These are phyloP conservation scores for Drosophila burlai DNA, from an alignment of 1,140 invertebrate species.

Conservation along the genomic window DNA sequence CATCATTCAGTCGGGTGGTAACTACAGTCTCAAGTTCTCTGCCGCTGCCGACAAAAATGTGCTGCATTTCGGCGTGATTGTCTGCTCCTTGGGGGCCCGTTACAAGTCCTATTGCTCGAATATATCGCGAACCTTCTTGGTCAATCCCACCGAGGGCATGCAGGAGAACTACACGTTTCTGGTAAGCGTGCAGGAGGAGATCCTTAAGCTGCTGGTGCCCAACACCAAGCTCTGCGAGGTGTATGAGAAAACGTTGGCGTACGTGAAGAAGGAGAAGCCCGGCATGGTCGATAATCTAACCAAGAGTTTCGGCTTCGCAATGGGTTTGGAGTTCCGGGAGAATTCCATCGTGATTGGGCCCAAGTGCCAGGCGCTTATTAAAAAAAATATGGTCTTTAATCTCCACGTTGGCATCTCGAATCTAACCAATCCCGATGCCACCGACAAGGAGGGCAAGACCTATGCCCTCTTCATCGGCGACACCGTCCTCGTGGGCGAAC, in stretches of 20 bases:
- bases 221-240: slow-evolving; percentile 95
- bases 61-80: slow-evolving; percentile 98
- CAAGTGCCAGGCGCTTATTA: slow-evolving; percentile 93
- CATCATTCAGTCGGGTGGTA: slow-evolving; percentile 99
- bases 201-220: slow-evolving; percentile 93
- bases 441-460: slow-evolving; percentile 94
- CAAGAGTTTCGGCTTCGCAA: slow-evolving; percentile 98
- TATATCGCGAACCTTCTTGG: slow-evolving; percentile 98
- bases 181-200: slow-evolving; percentile 95
- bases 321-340: slow-evolving; percentile 99
- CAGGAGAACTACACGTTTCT: slow-evolving; percentile 98
- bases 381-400: slow-evolving; percentile 99
- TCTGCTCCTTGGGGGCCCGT: slow-evolving; percentile 96
- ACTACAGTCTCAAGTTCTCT: slow-evolving; percentile 99
- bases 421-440: slow-evolving; percentile 92
- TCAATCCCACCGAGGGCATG: slow-evolving; percentile 94
- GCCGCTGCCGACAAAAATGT: slow-evolving; percentile 96
- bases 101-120: slow-evolving; percentile 99
- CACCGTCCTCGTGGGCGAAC: slow-evolving; percentile 97
- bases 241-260: slow-evolving; percentile 93
- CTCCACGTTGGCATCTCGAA: slow-evolving; percentile 97
- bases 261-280: slow-evolving; percentile 95
- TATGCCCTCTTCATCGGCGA: slow-evolving; percentile 99
- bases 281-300: slow-evolving; percentile 95
- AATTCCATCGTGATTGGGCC: slow-evolving; percentile 95